Base-by-base conservation (phyloP, 1,140 invertebrate genomes). In the Pseudomyrmex gracilis region DNA sequence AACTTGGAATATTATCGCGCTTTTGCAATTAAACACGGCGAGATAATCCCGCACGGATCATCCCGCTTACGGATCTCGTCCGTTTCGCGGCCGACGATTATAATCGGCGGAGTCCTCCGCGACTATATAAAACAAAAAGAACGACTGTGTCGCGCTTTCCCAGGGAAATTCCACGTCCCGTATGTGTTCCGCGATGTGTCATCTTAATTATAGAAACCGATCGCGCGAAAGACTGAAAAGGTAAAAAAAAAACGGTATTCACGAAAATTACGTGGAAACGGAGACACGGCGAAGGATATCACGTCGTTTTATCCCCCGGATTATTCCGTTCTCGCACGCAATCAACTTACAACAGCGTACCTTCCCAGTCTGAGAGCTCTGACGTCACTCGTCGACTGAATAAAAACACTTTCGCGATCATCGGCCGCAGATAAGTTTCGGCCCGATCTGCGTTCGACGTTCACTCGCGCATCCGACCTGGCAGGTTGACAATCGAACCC, bases 401-500 rank as follows among this genome's bases (percentile, higher is more conserved):
- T 76, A 66, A 64, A 64, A 34, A 34, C 34, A 58, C 53, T 80
- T 80, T 71, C 53, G 53, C 43, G 53, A 71, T 70, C 15, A 47
- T 78, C 64, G 53, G 20, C 12, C 22, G 34, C 34, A 80, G 76
- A 80, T 80, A 80, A 80, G 43, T 71, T 80, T 80, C 53, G 66
- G 66, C 0, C 34, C 53, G 34, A 70, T 7, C 53, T 49, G 22
- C 66, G 53, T 47, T 13, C 53, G 43, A 20, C 53, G 43, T 24
- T 71, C 66, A 70, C 49, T 70, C 66, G 43, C 17, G 12, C 43
- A 47, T 70, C 43, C 10, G 20, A 80, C 1, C 66, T 24, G 51
- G 15, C 43, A 58, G 34, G 53, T 49, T 58, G n/a, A 70, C 20
- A 70, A 45, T 57, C 51, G n/a, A 12, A 71, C 5, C 47, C 34